Evolutionary conservation across 1,140 invertebrate species (phyloP).

Genomic region (Augochlora pura): DNA sequence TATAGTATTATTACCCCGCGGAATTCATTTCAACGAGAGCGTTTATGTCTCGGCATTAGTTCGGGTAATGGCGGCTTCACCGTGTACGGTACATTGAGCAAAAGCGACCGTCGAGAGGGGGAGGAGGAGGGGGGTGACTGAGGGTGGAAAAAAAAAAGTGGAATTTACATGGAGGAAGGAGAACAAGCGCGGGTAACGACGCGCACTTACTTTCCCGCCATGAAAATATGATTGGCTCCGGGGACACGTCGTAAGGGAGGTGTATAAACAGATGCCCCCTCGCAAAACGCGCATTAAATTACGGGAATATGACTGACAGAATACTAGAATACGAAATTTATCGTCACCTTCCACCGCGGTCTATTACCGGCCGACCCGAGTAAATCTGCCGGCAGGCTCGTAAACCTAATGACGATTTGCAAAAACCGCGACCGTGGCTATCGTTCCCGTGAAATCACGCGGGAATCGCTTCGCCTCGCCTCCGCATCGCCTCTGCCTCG

Average conservation of each 20-base stretch:
- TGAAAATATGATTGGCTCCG: slow-evolving; percentile 57
- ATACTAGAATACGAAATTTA: slow-evolving; percentile 76
- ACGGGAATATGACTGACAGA: slow-evolving; percentile 28
- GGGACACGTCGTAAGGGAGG: slow-evolving; percentile 36
- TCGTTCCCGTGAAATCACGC: slow-evolving; percentile 21
- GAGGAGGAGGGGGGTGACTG: too few relatives aligned
- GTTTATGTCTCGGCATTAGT: not conserved
- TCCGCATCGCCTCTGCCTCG: not conserved
- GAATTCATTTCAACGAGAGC: not conserved
- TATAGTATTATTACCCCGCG: not conserved
- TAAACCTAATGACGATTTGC: slow-evolving; percentile 71
- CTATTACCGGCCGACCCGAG: slow-evolving; percentile 67
- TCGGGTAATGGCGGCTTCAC: not conserved
- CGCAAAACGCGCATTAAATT: slow-evolving; percentile 66
- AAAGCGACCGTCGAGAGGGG: not conserved
- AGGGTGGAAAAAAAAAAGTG: not conserved
- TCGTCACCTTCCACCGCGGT: slow-evolving; percentile 63
- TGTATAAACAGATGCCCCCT: slow-evolving; percentile 53
- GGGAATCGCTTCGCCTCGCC: too few relatives aligned
- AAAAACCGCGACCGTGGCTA: slow-evolving; percentile 25
- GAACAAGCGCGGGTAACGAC: slow-evolving; percentile 43
- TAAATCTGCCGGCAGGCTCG: slow-evolving; percentile 67
- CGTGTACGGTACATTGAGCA: slow-evolving; percentile 7
- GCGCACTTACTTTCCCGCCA: slow-evolving; percentile 45
- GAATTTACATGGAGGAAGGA: slow-evolving; percentile 14